Evolutionary conservation across 2,888 invertebrate species (phyloP), one percentile per base, ranked within the genome.

Genomic region (Caenorhabditis plicata): DNA sequence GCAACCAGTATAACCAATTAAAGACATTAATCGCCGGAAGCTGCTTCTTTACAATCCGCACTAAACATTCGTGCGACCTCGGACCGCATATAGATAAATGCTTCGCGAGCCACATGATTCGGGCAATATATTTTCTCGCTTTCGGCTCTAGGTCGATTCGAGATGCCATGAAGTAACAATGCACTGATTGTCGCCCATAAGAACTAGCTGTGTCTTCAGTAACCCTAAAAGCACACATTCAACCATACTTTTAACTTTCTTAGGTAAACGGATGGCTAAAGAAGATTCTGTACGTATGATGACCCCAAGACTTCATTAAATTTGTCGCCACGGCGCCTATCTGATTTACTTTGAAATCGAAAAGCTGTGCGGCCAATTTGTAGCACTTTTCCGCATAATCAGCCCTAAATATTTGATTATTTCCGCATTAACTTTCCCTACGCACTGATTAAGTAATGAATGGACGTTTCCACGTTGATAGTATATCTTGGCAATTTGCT

Each of bases 1-100:
- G 71, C 8, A 73, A 35, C 78, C 77, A 78, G 19, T 62, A 58
- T 3, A 78, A 39, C 78, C 77, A 78, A 50, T 76, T 77, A 31
- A 60, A 52, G 7, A 71, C 47, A n/a, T 68, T 71, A 17, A 77
- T 48, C 13, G 56, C 36, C 17, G 47, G 49, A 4, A 64, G 53
- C 38, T 69, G 64, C n/a, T 54, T 68, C 33, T 42, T 32, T 25
- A 78, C 46, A 8, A 63, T 46, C 20, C 64, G 61, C 31, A 74
- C 67, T 38, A 74, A 31, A 7, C 58, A 38, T 19, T 51, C 51
- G 15, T 23, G 32, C 13, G 45, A 25, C 15, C 45, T 46, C 11
- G 54, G 47, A 33, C 63, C 61, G 39, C 52, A 49, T 1, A 48
- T 51, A 7, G 35, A 26, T 53, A 66, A 43, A 32, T 57, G 68